Conservation (phyloP, 1,140 invertebrate genomes). For the Atopsyche davidsoni region DNA sequence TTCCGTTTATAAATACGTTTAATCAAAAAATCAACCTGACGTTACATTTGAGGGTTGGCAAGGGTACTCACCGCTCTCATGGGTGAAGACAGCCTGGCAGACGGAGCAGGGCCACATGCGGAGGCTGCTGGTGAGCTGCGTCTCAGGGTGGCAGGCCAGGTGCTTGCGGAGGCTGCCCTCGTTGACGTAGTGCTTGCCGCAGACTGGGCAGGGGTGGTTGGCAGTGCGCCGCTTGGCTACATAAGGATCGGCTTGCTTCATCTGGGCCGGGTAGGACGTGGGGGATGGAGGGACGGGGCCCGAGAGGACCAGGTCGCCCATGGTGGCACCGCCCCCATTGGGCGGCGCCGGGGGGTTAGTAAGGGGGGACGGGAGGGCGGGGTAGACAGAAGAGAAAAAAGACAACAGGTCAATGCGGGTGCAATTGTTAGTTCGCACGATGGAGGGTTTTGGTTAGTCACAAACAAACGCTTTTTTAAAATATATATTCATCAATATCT, state of each 20-base stretch:
- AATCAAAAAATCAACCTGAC: too few relatives aligned
- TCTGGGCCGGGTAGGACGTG: conserved; percentile 45
- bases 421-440: too few relatives aligned
- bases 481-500: too few relatives aligned
- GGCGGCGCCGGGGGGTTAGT: conserved; percentile 24
- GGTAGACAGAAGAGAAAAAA: conserved; percentile 41
- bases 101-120: conserved; percentile 93
- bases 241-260: conserved; percentile 61
- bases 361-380: conserved; percentile 23
- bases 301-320: conserved; percentile 25
- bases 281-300: conserved; percentile 38
- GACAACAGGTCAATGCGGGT: conserved; percentile 35
- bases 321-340: conserved; percentile 36
- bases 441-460: too few relatives aligned
- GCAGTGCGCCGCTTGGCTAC: conserved; percentile 87
- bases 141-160: conserved; percentile 86
- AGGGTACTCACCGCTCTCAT: conserved; percentile 75
- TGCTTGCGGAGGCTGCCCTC: conserved; percentile 89
- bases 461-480: too few relatives aligned
- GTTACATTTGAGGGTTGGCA: too few relatives aligned
- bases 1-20: too few relatives aligned
- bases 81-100: conserved; percentile 88
- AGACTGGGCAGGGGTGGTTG: conserved; percentile 89
- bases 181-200: conserved; percentile 92
- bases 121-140: conserved; percentile 77